These are phyloP conservation scores for Prenolepis imparis DNA, from an alignment of 2,888 invertebrate species.

Conservation along the genomic window DNA sequence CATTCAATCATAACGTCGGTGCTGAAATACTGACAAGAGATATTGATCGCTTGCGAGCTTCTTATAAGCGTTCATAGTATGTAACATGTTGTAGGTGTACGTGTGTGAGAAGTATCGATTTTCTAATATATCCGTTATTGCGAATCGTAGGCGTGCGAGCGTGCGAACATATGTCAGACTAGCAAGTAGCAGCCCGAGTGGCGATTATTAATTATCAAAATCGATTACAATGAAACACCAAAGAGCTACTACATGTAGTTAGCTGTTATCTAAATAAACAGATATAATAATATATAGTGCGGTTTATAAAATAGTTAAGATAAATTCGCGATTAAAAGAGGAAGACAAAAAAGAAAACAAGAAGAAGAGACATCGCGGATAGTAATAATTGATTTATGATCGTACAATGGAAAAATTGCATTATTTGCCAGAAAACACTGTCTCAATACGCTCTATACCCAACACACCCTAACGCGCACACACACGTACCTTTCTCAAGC, in stretches of 20 bases:
- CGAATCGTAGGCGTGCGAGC: slow-evolving; percentile 30
- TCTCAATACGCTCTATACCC: slow-evolving; percentile 20
- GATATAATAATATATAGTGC: slow-evolving; percentile 30
- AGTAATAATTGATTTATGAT: background rate
- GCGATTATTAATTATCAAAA: slow-evolving; percentile 60
- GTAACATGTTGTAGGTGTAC: slow-evolving; percentile 37
- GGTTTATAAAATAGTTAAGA: slow-evolving; percentile 30
- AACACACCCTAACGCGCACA: background rate
- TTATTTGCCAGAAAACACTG: background rate
- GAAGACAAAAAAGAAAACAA: background rate
- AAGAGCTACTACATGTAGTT: slow-evolving; percentile 67
- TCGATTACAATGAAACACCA: slow-evolving; percentile 71
- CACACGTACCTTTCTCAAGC: slow-evolving; percentile 7
- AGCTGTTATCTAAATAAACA: slow-evolving; percentile 54
- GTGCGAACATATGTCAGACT: slow-evolving; percentile 39
- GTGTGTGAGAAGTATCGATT: slow-evolving; percentile 43
- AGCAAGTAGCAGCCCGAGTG: slow-evolving; percentile 30
- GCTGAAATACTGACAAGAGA: slow-evolving; percentile 20
- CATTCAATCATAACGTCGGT: slow-evolving; percentile 17
- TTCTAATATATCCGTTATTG: slow-evolving; percentile 51
- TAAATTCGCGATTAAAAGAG: slow-evolving; percentile 33
- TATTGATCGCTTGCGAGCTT: slow-evolving; percentile 42
- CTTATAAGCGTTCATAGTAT: slow-evolving; percentile 39
- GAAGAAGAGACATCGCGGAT: background rate
- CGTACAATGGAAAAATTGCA: slow-evolving; percentile 11